Base-by-base conservation (phyloP, 1,140 invertebrate genomes). In the Bombus huntii region DNA sequence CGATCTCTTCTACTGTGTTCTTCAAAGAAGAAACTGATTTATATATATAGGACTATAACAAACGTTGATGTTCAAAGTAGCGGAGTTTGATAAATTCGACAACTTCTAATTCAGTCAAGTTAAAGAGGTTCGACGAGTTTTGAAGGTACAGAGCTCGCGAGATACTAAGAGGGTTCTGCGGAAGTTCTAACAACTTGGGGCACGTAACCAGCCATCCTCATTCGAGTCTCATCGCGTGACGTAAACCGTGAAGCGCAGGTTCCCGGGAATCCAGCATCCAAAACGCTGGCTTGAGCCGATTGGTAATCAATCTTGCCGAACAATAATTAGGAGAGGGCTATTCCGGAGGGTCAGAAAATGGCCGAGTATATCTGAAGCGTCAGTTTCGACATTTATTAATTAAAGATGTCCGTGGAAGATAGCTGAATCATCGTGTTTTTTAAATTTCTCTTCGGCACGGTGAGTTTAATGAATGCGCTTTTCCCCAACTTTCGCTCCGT, bases 301-400 rank as follows among this genome's bases (percentile, higher is more conserved):
- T 25, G 62, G 65, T 47, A 44, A 83, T 83, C 74, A 83, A 77
- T 83, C 81, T 83, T 70, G 73, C 37, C 65, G 62, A 42, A 39
- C 44, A 70, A 83, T 76, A 76, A 83, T 83, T 83, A 83, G 65
- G 31, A 70, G 47, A 39, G 18, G 22, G 31, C 28, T n/a, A 68
- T 70, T 66, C 25, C 34, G 18, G 0, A 47, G 65, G 81, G 34
- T 44, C 28, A 47, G 37, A 44, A 83, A 57, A 37, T 47, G 73
- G 44, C 3, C 37, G 25, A 53, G 44, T 53, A 68, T 70, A 83
- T 83, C 65, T 6, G 44, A 44, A 10, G 37, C 44, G 37, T 66
- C 42, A 34, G 8, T 65, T n/a, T 3, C 80, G 53, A 42, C 39
- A 22, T 53, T 76, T 62, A 81, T 81, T 83, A 83, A 66, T 83